Conservation (phyloP, 1,140 invertebrate genomes). For the Drosophila persimilis region DNA sequence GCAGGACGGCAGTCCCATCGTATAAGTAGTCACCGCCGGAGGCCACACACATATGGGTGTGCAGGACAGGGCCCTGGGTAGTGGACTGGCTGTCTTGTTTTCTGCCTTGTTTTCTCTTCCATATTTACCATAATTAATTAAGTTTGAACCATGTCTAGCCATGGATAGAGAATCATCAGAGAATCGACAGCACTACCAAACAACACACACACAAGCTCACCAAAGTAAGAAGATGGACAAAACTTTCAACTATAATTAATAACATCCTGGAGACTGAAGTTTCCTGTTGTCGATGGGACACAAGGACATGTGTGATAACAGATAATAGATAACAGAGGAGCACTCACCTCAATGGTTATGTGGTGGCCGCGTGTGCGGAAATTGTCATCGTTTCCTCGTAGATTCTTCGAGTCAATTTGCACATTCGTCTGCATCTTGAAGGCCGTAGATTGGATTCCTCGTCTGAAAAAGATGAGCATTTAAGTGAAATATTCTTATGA, state of each 20-base stretch:
- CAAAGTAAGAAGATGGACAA: neutral
- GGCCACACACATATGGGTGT: too few relatives aligned
- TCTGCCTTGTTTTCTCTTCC: neutral
- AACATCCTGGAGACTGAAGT: slow-evolving; percentile 37
- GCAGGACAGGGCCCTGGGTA: too few relatives aligned
- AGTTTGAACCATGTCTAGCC: slow-evolving; percentile 30
- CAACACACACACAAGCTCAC: slow-evolving; percentile 1
- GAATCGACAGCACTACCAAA: slow-evolving; percentile 19
- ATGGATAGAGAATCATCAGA: slow-evolving; percentile 14
- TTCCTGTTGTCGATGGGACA: slow-evolving; percentile 4
- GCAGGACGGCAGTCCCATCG: too few relatives aligned
- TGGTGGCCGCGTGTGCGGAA: slow-evolving; percentile 84
- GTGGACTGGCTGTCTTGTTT: too few relatives aligned
- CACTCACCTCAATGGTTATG: slow-evolving; percentile 82
- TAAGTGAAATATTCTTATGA: slow-evolving; percentile 47
- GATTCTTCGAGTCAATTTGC: slow-evolving; percentile 86
- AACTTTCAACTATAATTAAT: slow-evolving; percentile 65
- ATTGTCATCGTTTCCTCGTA: slow-evolving; percentile 84
- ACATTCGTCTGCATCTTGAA: slow-evolving; percentile 87
- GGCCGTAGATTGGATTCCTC: neutral
- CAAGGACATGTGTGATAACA: slow-evolving; percentile 23
- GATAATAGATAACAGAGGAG: slow-evolving; percentile 2
- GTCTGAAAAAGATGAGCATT: slow-evolving; percentile 26
- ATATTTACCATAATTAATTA: slow-evolving; percentile 49
- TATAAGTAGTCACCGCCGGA: too few relatives aligned